Evolutionary conservation across 1,140 invertebrate species (phyloP).

Genomic region (Drosophila melanica): DNA sequence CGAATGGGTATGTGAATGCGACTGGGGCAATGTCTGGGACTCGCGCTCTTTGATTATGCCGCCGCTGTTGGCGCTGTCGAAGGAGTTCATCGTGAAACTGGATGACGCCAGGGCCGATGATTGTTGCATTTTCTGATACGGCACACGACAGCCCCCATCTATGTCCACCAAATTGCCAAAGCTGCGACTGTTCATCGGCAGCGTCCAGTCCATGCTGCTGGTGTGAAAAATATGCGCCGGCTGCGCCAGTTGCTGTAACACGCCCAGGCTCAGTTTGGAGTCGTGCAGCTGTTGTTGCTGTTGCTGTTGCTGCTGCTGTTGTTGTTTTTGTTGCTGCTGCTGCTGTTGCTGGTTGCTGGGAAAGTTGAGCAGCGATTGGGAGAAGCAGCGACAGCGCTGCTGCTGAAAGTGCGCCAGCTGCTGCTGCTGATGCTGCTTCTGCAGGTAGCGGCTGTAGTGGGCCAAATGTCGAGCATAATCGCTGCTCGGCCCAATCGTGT

Average conservation of each 20-base stretch:
- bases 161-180: slow-evolving; percentile 80
- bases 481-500: slow-evolving; percentile 81
- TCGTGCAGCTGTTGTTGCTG: slow-evolving; percentile 28
- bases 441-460: slow-evolving; percentile 72
- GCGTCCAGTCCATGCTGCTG: slow-evolving; percentile 71
- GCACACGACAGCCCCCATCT: slow-evolving; percentile 68
- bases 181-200: slow-evolving; percentile 77
- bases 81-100: slow-evolving; percentile 73
- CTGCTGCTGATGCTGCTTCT: slow-evolving; percentile 76
- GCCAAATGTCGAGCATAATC: slow-evolving; percentile 77
- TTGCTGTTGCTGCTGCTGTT: slow-evolving; percentile 28
- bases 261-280: slow-evolving; percentile 17
- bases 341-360: slow-evolving; percentile 61
- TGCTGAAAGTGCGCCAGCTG: slow-evolving; percentile 73
- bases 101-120: slow-evolving; percentile 51
- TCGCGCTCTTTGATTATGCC: slow-evolving; percentile 72
- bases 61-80: slow-evolving; percentile 72
- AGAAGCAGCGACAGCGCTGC: slow-evolving; percentile 78
- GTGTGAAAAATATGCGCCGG: slow-evolving; percentile 66
- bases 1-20: slow-evolving; percentile 40
- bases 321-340: slow-evolving; percentile 37
- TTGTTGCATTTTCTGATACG: slow-evolving; percentile 74
- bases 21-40: slow-evolving; percentile 49
- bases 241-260: slow-evolving; percentile 45
- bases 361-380: slow-evolving; percentile 78